A percentile compares a stretch with the other conserved stretches of the same genome.
phyloP scores from a whole-genome alignment of 2,113 vertebrate genomes.

The Mesitornis unicolor region DNA sequence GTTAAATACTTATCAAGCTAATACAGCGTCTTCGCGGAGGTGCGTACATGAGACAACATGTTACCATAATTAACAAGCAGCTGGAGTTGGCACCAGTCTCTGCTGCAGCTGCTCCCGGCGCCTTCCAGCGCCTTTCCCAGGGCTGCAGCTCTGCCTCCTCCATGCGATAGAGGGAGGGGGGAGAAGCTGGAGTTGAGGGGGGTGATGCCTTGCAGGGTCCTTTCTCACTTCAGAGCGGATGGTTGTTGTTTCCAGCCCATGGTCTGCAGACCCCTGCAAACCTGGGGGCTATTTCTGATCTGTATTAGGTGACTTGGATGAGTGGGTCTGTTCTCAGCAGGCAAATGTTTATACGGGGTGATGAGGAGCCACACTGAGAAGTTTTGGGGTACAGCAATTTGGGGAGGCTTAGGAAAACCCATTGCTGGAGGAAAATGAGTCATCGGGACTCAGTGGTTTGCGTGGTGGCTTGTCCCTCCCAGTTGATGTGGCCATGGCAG shows the following conservation, averaged over 20 bases:
- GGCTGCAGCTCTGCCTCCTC: background rate
- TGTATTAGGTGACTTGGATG: accelerated
- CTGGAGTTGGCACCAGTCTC: constrained; percentile 24
- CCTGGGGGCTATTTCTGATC: background rate
- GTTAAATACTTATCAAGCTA: constrained; percentile 43
- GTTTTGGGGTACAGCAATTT: background rate
- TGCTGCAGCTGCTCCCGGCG: constrained; percentile 27
- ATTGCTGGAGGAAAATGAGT: background rate
- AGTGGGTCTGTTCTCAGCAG: accelerated
- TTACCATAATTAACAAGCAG: constrained; percentile 45
- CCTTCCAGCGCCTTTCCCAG: constrained; percentile 29
- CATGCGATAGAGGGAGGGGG: accelerated
- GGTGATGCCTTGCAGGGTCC: background rate
- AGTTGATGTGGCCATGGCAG: background rate
- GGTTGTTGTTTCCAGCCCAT: accelerated
- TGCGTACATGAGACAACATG: constrained; percentile 57
- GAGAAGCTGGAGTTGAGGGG: background rate
- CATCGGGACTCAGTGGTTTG: accelerated
- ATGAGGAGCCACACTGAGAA: background rate
- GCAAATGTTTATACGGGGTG: accelerated
- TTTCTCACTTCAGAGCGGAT: background rate
- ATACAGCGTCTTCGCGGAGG: constrained; percentile 45
- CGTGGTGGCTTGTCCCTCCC: background rate
- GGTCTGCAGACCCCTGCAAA: background rate
- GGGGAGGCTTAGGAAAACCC: background rate